Conservation (phyloP, 2,797 vertebrate species). For the Sebastes dallii region DNA sequence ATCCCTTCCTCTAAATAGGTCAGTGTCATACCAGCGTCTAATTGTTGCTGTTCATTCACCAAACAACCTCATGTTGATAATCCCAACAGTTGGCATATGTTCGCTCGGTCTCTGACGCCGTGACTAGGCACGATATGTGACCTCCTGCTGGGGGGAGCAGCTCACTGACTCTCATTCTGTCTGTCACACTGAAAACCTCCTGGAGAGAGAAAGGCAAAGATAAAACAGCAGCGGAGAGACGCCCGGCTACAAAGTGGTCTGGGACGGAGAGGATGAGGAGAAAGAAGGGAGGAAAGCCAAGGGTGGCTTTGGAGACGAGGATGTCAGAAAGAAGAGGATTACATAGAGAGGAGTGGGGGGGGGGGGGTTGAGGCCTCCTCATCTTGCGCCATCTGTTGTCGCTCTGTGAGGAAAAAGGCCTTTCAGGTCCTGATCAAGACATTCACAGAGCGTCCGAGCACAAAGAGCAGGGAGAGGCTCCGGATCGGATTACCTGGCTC, state of each 20-base stretch:
- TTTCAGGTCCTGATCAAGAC: conserved; percentile 68
- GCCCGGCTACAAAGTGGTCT: neutral
- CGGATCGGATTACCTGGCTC: conserved; percentile 60
- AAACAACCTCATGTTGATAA: neutral
- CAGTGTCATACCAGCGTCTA: neutral
- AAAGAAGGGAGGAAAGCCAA: neutral
- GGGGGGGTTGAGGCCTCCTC: conserved; percentile 29
- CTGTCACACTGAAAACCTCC: conserved; percentile 2
- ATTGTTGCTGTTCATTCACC: neutral
- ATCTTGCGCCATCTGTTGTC: conserved; percentile 71
- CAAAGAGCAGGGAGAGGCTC: conserved; percentile 38
- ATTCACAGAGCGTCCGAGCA: conserved; percentile 59
- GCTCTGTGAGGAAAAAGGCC: conserved; percentile 52
- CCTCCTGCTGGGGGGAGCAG: conserved; percentile 15
- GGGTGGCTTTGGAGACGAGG: conserved; percentile 4
- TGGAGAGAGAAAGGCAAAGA: neutral
- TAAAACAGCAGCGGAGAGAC: neutral
- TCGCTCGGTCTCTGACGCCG: conserved; percentile 47
- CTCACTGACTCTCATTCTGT: conserved; percentile 7
- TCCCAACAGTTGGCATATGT: conserved; percentile 36
- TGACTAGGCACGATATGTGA: conserved; percentile 19
- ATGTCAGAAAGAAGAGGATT: conserved; percentile 41
- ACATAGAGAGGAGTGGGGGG: conserved; percentile 23
- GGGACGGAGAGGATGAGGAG: conserved; percentile 4
- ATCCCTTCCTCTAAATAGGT: conserved; percentile 1